Evolutionary conservation across 2,113 vertebrate genomes (phyloP), one percentile per base, ranked within the genome.

Genomic region (Felis chaus): DNA sequence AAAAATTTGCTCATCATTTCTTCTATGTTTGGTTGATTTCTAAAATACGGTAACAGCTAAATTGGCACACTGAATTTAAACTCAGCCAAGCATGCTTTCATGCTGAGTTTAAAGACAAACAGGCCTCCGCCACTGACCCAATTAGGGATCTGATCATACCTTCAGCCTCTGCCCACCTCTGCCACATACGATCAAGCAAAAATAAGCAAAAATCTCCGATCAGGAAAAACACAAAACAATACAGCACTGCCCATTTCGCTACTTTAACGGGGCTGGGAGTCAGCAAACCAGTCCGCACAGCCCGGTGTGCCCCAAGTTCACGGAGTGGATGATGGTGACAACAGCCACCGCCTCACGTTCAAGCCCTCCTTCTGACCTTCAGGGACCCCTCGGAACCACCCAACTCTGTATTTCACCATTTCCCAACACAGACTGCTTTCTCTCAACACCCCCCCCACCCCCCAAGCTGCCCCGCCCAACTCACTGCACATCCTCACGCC

Each of bases 221-320:
- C 23, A 31, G 68, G 78, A 71, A 39, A 87, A 66, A 57, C 11
- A 1, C 57, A 36, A 57, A 23, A 69, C 9, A 48, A 1, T 0
- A 1, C 0, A 0, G 53, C 14, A 9, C 29, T 9, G 33, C 23
- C 21, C 6, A 39, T 50, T 16, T 5, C 0, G 4, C 39, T 18
- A 31, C 57, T 65, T 16, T 1, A 5, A 5, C 0, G 0, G 23
- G 33, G 65, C 1, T 1, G 39, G 61, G 76, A 7, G 15, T 7
- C 29, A 33, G 11, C 13, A 10, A 45, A 27, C 3, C 1, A 39
- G 25, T 36, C 5, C 3, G n/a, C 1, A 27, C 15, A 0, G 16
- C 0, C 13, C 0, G 0, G n/a, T 61, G 14, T 2, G 5, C 3
- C 7, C 1, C 4, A 9, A 5, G 25, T 23, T 25, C 39, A 36